Percentiles rank a stretch among this genome's conserved stretches.
Conservation (phyloP, 2,113 vertebrate species). For the Egretta garzetta region DNA sequence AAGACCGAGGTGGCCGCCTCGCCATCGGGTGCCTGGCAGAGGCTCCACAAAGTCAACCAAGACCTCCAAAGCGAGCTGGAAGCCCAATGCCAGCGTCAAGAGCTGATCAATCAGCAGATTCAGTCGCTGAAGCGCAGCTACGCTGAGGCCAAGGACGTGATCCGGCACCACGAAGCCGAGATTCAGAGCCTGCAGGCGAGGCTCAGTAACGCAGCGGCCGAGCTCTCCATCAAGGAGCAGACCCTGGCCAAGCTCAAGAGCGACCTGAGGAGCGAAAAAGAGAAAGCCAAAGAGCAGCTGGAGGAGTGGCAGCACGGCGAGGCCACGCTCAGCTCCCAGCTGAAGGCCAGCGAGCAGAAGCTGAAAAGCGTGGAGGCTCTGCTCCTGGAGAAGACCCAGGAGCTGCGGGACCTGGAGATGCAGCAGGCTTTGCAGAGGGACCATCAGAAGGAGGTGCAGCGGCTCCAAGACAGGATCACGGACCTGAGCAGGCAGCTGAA, state of each 20-base stretch:
- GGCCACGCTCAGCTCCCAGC: conserved; percentile 80
- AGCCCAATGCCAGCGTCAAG: conserved; percentile 88
- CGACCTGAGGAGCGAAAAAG: conserved; percentile 87
- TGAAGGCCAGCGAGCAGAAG: conserved; percentile 89
- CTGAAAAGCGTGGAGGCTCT: conserved; percentile 86
- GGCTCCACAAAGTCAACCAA: conserved; percentile 90
- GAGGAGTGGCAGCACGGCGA: conserved; percentile 86
- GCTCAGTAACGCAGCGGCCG: conserved; percentile 84
- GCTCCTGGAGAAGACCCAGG: conserved; percentile 90
- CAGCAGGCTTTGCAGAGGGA: conserved; percentile 90
- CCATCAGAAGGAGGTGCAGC: conserved; percentile 87
- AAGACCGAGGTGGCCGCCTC: conserved; percentile 89
- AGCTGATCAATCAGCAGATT: conserved; percentile 88
- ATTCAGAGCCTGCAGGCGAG: conserved; percentile 88
- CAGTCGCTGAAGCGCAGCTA: conserved; percentile 89
- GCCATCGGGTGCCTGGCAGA: conserved; percentile 88
- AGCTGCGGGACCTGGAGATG: conserved; percentile 86
- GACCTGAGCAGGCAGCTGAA: conserved; percentile 85
- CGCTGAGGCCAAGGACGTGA: conserved; percentile 88
- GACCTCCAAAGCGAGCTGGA: conserved; percentile 91
- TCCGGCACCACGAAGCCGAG: conserved; percentile 88
- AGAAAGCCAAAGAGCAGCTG: conserved; percentile 85
- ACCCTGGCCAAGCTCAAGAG: conserved; percentile 87
- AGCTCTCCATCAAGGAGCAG: conserved; percentile 90
- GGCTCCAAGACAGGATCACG: conserved; percentile 86